A percentile compares a stretch with the other conserved stretches of the same genome.
Evolutionary conservation across 2,888 invertebrate genomes (phyloP).

Genomic region (Apamea crenata): DNA sequence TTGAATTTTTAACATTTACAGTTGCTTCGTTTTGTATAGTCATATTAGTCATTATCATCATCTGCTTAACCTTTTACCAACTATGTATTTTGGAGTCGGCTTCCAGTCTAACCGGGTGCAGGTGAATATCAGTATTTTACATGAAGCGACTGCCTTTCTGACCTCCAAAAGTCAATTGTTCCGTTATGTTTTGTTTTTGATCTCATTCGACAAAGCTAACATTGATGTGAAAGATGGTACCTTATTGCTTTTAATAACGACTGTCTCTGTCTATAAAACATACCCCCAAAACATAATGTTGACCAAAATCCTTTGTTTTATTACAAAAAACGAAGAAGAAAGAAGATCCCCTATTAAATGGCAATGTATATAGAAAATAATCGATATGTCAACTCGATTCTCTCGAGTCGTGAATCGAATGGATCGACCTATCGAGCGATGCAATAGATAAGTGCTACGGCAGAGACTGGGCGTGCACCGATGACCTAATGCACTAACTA

Average conservation of each 20-base stretch:
- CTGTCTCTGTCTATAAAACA: background rate
- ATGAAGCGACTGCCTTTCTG: background rate
- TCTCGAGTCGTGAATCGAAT: slow-evolving; percentile 75
- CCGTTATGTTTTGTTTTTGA: background rate
- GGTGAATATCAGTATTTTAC: background rate
- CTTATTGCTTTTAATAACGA: background rate
- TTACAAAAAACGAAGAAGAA: slow-evolving; percentile 14
- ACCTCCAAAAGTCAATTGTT: no score
- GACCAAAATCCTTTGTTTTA: background rate
- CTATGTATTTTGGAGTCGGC: background rate
- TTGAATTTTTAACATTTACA: background rate
- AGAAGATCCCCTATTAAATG: slow-evolving; percentile 39
- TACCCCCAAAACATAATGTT: background rate
- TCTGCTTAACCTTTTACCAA: background rate
- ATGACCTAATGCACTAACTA: slow-evolving; percentile 87
- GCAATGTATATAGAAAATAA: slow-evolving; percentile 66
- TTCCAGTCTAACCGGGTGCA: background rate
- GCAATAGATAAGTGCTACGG: slow-evolving; percentile 71
- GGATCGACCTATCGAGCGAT: slow-evolving; percentile 78
- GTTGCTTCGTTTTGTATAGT: background rate
- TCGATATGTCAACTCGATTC: slow-evolving; percentile 75
- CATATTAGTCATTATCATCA: no score
- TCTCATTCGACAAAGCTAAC: background rate
- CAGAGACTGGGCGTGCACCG: slow-evolving; percentile 73
- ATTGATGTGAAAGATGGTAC: background rate